Evolutionary conservation across 2,113 vertebrate species (phyloP).

Genomic region (Protobothrops flavoviridis): DNA sequence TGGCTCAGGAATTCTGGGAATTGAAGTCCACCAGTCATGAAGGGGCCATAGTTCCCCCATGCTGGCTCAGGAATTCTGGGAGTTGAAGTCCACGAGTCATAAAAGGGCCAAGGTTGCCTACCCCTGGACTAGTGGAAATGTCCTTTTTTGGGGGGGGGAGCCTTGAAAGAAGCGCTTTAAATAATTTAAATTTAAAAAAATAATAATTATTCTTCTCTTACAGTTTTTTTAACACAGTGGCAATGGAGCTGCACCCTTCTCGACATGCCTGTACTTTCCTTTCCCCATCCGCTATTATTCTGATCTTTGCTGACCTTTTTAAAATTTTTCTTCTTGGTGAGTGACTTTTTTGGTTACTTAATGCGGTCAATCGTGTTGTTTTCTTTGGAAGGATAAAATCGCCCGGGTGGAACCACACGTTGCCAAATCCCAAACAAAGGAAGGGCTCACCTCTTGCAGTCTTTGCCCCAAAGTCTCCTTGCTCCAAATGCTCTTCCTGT

Average conservation of each 20-base stretch:
- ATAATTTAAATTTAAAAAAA: no score
- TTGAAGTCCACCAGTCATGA: no score
- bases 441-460: slow-evolving; percentile 77
- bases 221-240: not conserved
- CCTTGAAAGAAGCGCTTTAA: not conserved
- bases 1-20: no score
- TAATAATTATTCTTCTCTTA: not conserved
- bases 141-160: not conserved
- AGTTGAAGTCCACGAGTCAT: no score
- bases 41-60: no score
- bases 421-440: not conserved
- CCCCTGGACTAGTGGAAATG: not conserved
- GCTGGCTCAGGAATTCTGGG: no score
- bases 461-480: slow-evolving; percentile 79
- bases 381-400: not conserved
- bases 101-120: no score
- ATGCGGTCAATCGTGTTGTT: not conserved
- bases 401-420: no score
- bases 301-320: not conserved
- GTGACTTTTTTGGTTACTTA: not conserved
- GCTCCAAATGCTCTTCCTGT: slow-evolving; percentile 82
- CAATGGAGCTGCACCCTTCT: not conserved
- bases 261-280: not conserved
- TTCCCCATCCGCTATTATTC: not conserved
- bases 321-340: not conserved